phyloP scores from a whole-genome alignment of 1,140 invertebrate genomes.

The Galleria mellonella region DNA sequence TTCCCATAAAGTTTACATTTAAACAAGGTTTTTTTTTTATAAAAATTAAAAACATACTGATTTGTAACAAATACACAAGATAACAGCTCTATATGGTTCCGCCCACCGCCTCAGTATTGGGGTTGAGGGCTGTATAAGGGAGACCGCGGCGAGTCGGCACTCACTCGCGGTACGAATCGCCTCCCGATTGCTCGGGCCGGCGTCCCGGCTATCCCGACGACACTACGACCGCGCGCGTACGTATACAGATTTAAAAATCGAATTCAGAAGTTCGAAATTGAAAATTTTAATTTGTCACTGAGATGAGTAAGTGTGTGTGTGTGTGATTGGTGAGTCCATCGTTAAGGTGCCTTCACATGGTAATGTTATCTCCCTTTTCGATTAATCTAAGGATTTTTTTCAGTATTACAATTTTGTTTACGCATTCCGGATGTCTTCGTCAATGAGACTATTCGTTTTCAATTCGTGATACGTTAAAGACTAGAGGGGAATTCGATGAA shows the following conservation, averaged over 20 bases:
- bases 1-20: no score
- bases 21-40: no score
- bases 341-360: not conserved
- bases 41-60: not conserved
- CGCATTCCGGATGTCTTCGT: no score
- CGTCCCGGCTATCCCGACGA: constrained; percentile 17
- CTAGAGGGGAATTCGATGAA: no score
- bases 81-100: constrained; percentile 37
- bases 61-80: not conserved
- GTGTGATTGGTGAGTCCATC: not conserved
- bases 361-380: not conserved
- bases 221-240: constrained; percentile 53
- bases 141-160: constrained; percentile 20
- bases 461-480: no score
- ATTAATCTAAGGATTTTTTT: no score
- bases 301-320: not conserved
- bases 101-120: constrained; percentile 33
- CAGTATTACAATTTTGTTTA: no score
- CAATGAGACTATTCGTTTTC: no score
- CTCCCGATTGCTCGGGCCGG: constrained; percentile 50
- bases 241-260: constrained; percentile 19
- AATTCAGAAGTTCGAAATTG: not conserved
- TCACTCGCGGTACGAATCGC: constrained; percentile 48
- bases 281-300: constrained; percentile 6
- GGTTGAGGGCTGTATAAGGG: constrained; percentile 56